These are phyloP conservation scores for Fragum sueziense DNA, from an alignment of 2,888 invertebrate genomes.

Conservation along the genomic window DNA sequence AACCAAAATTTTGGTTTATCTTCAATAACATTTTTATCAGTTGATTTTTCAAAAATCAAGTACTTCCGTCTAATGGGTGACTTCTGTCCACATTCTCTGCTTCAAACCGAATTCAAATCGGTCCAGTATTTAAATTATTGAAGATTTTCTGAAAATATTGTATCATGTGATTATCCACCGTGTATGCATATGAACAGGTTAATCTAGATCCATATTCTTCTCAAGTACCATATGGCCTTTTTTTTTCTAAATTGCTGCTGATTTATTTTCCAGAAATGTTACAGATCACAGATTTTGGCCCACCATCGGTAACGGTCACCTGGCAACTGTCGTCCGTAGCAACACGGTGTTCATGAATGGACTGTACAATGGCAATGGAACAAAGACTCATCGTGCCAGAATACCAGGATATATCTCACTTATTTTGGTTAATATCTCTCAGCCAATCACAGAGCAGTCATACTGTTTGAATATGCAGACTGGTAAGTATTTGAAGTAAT, in stretches of 20 bases:
- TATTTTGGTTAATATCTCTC: constrained; percentile 54
- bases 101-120: no score
- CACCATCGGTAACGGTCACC: constrained; percentile 79
- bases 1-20: no score
- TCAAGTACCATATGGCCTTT: neutral
- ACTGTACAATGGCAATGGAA: constrained; percentile 75
- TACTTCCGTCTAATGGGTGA: no score
- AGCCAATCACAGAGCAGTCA: neutral
- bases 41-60: no score
- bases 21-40: no score
- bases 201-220: no score
- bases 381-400: constrained; percentile 76
- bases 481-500: constrained; percentile 25
- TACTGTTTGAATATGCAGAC: constrained; percentile 45
- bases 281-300: constrained; percentile 50
- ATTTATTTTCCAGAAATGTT: constrained; percentile 39
- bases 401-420: constrained; percentile 76
- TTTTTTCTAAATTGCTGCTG: neutral
- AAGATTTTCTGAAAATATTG: no score
- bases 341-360: constrained; percentile 79
- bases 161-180: no score
- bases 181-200: no score
- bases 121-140: no score
- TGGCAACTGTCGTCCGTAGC: constrained; percentile 76
- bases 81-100: no score